Base-by-base conservation (phyloP, 2,888 invertebrate genomes). In the Danaus chrysippus region DNA sequence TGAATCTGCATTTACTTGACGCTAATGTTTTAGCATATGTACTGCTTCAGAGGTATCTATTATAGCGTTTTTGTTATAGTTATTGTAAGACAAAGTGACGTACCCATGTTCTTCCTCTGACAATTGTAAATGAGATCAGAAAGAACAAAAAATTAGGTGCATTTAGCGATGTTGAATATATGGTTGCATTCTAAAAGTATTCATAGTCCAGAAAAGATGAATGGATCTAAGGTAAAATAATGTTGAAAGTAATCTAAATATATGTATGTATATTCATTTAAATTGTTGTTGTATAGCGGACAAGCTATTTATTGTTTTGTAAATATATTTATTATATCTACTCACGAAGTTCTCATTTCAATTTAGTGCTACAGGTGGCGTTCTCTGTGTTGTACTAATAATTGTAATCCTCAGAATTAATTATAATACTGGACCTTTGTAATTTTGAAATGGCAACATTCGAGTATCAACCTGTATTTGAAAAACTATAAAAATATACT, bases 281-380 rank as follows among this genome's bases (percentile, higher is more conserved):
- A 44, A 42, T 23, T 57, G 54, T 23, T 57, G 54, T 59, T 67
- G 59, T 64, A 64, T 56, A 65, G 59, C 56, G 19, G 53, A 23
- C 43, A 44, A 58, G 44, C 15, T 59, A 43, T 62, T 44, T 58
- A 62, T 59, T 62, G n/a, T 43, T 54, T 58, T 70, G 67, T 70
- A 68, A 70, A 69, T 70, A 70, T 64, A 68, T 63, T 64, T 62
- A 65, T 64, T 58, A 49, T 59, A 54, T 64, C n/a, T 56, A 17
- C 42, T 19, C 46, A 11, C 6, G 23, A 8, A 13, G 42, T 15
- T 52, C 56, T 17, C 9, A 13, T 59, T 54, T 44, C n/a, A n/a
- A 46, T 9, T 6, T 34, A n/a, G 10, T 5, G 12, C 1, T 53
- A 34, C 1, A 15, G 41, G 17, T 10, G 42, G 8, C 12, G 1